A percentile compares a stretch with the other conserved stretches of the same genome.
Conservation (phyloP, 2,797 vertebrate genomes). For the Chaetophractus vellerosus region DNA sequence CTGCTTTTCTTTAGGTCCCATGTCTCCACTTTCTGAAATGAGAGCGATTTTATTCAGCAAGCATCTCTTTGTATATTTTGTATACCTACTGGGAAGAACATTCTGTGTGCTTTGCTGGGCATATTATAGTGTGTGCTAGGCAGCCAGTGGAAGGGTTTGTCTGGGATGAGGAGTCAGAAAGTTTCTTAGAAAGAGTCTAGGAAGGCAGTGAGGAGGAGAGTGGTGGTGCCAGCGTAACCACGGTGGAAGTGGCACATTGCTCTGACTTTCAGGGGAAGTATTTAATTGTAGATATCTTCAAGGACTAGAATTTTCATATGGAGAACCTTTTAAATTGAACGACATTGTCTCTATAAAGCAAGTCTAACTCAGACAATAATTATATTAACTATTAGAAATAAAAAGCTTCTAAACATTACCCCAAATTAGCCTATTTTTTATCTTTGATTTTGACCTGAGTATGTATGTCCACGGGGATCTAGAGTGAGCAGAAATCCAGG, state of each 20-base stretch:
- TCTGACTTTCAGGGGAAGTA: not conserved
- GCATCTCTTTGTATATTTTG: not conserved
- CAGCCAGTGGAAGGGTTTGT: not conserved
- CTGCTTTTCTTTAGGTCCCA: not conserved
- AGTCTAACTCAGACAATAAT: not conserved
- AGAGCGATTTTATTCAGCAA: not conserved
- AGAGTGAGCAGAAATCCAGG: not conserved
- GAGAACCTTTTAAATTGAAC: not conserved
- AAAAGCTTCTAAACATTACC: not conserved
- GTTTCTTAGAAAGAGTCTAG: not conserved
- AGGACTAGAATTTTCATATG: not conserved
- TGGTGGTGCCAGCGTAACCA: rapidly evolving
- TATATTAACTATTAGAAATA: constrained; percentile 47
- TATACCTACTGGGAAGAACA: rapidly evolving
- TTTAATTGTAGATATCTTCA: not conserved
- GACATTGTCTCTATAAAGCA: not conserved
- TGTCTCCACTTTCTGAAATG: not conserved
- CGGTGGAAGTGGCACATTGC: not conserved
- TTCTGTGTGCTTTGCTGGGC: not conserved
- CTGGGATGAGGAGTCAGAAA: too few species aligned
- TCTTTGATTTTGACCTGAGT: constrained; percentile 31
- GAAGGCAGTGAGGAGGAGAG: not conserved
- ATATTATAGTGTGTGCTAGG: not conserved
- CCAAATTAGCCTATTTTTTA: not conserved
- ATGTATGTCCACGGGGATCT: not conserved